Conservation (phyloP, 2,113 vertebrate genomes). For the Ahaetulla prasina region DNA sequence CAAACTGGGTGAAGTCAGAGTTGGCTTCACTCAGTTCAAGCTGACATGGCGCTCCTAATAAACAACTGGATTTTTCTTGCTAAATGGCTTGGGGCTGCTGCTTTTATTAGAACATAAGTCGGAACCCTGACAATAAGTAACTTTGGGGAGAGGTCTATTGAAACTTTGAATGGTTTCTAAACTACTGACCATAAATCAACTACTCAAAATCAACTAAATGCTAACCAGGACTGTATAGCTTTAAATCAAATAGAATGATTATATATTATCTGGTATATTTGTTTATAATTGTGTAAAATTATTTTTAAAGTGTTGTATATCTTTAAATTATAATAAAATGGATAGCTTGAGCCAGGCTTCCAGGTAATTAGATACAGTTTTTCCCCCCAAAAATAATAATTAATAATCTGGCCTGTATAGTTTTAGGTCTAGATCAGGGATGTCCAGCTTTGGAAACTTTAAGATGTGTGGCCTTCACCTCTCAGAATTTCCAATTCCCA, state of each 20-base stretch:
- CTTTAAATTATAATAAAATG: not conserved
- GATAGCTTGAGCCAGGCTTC: not conserved
- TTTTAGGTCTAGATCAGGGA: not conserved
- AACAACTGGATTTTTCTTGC: too few species aligned
- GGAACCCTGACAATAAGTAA: not conserved
- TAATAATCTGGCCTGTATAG: not conserved
- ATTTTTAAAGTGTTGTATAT: not conserved
- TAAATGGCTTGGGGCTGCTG: too few species aligned
- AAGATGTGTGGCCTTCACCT: not conserved
- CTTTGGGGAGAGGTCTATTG: not conserved
- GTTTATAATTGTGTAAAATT: not conserved
- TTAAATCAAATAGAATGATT: not conserved
- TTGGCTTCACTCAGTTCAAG: too few species aligned
- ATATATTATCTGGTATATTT: not conserved
- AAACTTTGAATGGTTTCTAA: not conserved
- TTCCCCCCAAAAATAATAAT: not conserved
- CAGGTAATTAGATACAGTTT: not conserved
- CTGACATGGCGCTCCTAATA: too few species aligned
- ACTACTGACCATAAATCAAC: not conserved
- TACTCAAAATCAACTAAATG: not conserved
- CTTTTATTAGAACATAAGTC: too few species aligned
- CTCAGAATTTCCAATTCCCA: not conserved
- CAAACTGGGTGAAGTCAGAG: too few species aligned
- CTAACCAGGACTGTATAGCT: not conserved
- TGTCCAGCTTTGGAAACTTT: not conserved